Evolutionary conservation across 2,113 vertebrate species (phyloP).

Genomic region (Pygoscelis adeliae): DNA sequence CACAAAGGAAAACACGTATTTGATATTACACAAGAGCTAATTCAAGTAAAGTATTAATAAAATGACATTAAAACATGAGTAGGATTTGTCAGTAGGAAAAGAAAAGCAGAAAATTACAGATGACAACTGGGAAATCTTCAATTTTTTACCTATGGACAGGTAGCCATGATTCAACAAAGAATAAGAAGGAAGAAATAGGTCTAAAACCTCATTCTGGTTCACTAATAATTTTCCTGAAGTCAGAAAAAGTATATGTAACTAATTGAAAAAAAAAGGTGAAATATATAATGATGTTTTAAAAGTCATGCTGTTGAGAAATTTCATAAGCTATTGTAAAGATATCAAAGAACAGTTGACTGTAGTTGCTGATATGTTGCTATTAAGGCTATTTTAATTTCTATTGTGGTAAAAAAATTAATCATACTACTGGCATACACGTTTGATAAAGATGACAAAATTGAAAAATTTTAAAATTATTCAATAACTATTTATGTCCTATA

Average conservation of each 20-base stretch:
- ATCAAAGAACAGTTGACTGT: background rate
- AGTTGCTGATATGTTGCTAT: background rate
- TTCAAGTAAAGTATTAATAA: background rate
- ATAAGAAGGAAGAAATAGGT: background rate
- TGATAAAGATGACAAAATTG: background rate
- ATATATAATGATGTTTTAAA: background rate
- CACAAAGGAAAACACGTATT: background rate
- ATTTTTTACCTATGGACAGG: no score
- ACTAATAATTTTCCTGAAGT: background rate
- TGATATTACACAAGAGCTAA: background rate
- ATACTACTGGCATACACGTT: background rate
- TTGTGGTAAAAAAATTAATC: background rate
- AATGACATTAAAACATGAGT: background rate
- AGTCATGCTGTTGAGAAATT: background rate
- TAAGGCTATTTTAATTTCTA: background rate
- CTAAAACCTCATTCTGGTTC: background rate
- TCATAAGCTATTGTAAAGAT: background rate
- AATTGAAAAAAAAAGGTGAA: background rate
- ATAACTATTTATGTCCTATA: background rate
- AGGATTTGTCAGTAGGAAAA: background rate
- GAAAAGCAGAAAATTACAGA: background rate
- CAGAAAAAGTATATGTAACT: background rate
- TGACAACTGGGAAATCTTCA: background rate
- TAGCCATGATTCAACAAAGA: background rate
- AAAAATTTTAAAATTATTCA: background rate